Percentiles rank a stretch among this genome's conserved stretches.
Conservation (phyloP, 2,113 vertebrate genomes). For the Hucho hucho region DNA sequence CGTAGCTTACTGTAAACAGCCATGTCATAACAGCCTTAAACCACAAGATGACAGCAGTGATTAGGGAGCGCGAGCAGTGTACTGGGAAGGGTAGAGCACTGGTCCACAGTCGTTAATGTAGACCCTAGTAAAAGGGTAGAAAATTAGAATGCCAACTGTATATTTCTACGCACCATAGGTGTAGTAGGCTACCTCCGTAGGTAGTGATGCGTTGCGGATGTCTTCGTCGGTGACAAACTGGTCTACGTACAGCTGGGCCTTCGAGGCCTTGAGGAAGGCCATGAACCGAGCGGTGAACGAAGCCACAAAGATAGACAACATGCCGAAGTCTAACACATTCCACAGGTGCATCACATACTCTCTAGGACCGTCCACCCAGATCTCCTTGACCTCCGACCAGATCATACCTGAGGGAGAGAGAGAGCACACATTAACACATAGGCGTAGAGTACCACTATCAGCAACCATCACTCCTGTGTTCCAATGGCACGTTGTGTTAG, state of each 20-base stretch:
- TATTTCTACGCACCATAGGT: constrained; percentile 82
- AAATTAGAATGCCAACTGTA: too few relatives aligned
- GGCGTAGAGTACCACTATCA: too few relatives aligned
- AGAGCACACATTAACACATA: not conserved
- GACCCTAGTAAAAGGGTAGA: too few relatives aligned
- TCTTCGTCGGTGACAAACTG: constrained; percentile 83
- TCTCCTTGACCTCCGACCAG: constrained; percentile 97
- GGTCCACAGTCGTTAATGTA: not conserved
- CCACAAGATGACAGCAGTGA: constrained; percentile 78
- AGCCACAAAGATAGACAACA: constrained; percentile 95
- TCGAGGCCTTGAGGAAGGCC: constrained; percentile 93
- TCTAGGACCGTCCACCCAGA: constrained; percentile 92
- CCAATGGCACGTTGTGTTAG: too few relatives aligned
- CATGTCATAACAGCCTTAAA: constrained; percentile 56
- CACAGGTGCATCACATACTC: constrained; percentile 93
- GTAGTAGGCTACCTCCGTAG: constrained; percentile 92
- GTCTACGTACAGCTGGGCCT: constrained; percentile 93
- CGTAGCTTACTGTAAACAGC: constrained; percentile 6
- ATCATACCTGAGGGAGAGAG: constrained; percentile 84
- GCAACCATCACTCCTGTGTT: too few relatives aligned
- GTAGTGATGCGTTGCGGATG: constrained; percentile 86
- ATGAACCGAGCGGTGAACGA: constrained; percentile 95
- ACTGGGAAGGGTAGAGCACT: not conserved
- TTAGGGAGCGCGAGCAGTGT: constrained; percentile 42
- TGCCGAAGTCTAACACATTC: constrained; percentile 95